phyloP scores from a whole-genome alignment of 1,140 invertebrate genomes.

The Drosophila serrata region DNA sequence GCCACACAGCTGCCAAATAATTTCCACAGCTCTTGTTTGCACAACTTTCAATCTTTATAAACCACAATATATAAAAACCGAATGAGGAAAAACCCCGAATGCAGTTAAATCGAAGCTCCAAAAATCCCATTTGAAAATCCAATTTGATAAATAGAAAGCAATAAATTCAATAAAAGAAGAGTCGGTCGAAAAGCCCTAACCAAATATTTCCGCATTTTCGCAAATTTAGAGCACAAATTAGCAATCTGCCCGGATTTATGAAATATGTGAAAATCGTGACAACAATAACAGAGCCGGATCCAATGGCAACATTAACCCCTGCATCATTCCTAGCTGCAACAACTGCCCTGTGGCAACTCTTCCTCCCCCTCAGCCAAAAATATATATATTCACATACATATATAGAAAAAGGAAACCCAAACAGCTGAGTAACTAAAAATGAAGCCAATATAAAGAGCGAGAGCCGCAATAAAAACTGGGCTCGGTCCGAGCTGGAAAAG shows the following conservation, averaged over 20 bases:
- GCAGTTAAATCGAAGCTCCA: constrained; percentile 15
- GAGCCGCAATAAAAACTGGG: constrained; percentile 77
- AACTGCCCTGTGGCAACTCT: constrained; percentile 37
- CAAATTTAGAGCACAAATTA: constrained; percentile 81
- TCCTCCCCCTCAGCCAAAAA: constrained; percentile 4
- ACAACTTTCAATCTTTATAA: constrained; percentile 61
- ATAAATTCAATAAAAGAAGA: constrained; percentile 70
- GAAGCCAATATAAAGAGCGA: constrained; percentile 75
- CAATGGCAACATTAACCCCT: constrained; percentile 60
- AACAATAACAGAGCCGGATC: constrained; percentile 63
- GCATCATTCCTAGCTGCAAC: constrained; percentile 59
- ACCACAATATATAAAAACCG: constrained; percentile 23
- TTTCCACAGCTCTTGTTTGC: constrained; percentile 30
- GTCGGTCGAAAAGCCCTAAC: constrained; percentile 53
- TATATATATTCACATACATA: no score
- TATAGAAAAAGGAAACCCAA: constrained; percentile 32
- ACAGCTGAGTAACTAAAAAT: constrained; percentile 82
- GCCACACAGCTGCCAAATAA: constrained; percentile 41
- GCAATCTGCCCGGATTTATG: constrained; percentile 80
- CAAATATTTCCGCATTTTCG: constrained; percentile 74
- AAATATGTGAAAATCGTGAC: constrained; percentile 82
- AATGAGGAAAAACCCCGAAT: background rate
- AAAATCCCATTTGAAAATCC: constrained; percentile 66
- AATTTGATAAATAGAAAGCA: constrained; percentile 80
- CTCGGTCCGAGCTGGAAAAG: constrained; percentile 63